Evolutionary conservation across 2,113 vertebrate species (phyloP).

Genomic region (Syngnathus typhle): DNA sequence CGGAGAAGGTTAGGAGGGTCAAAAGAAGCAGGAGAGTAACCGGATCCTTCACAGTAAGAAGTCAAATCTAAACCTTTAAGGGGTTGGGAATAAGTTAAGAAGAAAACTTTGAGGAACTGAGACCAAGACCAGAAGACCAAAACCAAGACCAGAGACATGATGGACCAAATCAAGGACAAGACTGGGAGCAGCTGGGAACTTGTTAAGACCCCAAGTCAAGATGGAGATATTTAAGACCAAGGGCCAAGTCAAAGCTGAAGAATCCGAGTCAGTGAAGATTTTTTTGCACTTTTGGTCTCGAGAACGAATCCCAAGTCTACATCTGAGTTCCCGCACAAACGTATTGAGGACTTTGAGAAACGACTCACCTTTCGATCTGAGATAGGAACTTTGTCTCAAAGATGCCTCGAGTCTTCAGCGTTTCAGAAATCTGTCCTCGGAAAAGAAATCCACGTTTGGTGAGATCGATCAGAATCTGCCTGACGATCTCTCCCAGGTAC

Average conservation of each 20-base stretch:
- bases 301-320: neutral
- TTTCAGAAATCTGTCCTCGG: conserved; percentile 93
- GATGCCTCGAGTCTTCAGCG: conserved; percentile 90
- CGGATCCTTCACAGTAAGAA: conserved; percentile 19
- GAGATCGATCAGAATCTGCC: conserved; percentile 93
- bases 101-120: neutral
- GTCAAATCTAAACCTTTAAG: too few species aligned
- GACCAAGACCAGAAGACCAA: neutral
- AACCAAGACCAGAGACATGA: neutral
- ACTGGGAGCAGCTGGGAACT: neutral
- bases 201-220: neutral
- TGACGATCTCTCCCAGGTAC: conserved; percentile 97
- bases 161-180: neutral
- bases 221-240: neutral
- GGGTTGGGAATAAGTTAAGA: too few species aligned
- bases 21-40: conserved; percentile 44
- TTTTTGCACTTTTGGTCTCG: neutral
- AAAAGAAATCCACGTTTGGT: conserved; percentile 94
- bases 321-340: neutral
- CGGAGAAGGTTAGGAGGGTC: neutral
- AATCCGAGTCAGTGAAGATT: neutral
- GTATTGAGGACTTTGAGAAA: too few species aligned
- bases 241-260: neutral
- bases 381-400: conserved; percentile 98
- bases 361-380: conserved; percentile 87